A percentile compares a stretch with the other conserved stretches of the same genome.
These are phyloP conservation scores for Didymodactylos carnosus DNA, from an alignment of 2,888 invertebrate genomes.

Conservation along the genomic window DNA sequence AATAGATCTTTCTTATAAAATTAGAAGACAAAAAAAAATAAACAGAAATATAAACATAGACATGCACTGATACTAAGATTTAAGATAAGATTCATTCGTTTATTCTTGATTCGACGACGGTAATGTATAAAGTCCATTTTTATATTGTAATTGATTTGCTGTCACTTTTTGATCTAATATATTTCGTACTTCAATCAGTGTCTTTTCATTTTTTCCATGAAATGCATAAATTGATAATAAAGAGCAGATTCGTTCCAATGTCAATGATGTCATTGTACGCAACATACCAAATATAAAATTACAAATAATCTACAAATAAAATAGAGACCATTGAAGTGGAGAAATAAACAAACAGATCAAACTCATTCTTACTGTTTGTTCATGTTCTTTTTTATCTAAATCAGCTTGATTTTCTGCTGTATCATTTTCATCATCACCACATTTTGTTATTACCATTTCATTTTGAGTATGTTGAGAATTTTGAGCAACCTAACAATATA, in stretches of 20 bases:
- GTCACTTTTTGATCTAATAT: neutral
- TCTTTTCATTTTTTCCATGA: neutral
- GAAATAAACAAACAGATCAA: neutral
- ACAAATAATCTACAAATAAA: neutral
- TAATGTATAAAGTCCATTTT: neutral
- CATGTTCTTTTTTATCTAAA: neutral
- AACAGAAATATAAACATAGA: neutral
- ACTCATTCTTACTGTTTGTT: neutral
- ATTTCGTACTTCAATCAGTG: neutral
- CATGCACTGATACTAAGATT: neutral
- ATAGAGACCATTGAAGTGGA: too few species aligned
- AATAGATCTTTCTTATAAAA: neutral
- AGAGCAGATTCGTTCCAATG: neutral
- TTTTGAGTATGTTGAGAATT: too few species aligned
- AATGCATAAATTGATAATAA: neutral
- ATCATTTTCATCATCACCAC: neutral
- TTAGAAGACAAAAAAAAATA: neutral
- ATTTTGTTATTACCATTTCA: neutral
- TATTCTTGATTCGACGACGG: neutral
- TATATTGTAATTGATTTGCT: neutral
- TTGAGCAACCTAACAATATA: too few species aligned
- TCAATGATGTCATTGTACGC: neutral
- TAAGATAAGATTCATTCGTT: neutral
- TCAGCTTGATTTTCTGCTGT: neutral
- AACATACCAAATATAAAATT: neutral